Evolutionary conservation across 2,797 vertebrate genomes (phyloP), one percentile per base, ranked within the genome.

Genomic region (Myotis vivesi): DNA sequence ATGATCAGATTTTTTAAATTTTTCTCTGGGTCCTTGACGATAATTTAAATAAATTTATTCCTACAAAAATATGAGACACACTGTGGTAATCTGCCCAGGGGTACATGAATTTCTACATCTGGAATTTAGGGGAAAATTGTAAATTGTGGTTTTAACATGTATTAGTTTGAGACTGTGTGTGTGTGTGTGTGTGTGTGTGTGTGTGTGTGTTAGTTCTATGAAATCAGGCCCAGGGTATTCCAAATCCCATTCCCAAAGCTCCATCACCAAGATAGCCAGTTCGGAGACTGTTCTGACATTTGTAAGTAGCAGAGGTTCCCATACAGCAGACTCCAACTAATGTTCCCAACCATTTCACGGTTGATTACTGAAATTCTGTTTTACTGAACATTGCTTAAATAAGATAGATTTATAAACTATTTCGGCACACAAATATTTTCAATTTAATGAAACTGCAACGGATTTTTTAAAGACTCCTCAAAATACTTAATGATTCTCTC

Each of bases 161-260:
- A 4, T 81, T 38, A 33, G 6, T 81, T 69, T n/a, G 13, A 68
- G 2, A 53, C n/a, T n/a, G 38, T 41, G 69, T 41, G 11, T 25
- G 20, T 8, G 36, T 36, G 51, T 38, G 41, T 38, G 11, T 49
- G 9, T 30, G 30, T 49, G 5, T 53, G 57, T 28, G 57, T 28
- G 25, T 59, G 11, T 28, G 25, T 59, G 25, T 59, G 57, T 59
- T 59, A 28, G 15, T 69, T 75, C 66, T 28, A 41, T 28, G 36
- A 73, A 36, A 36, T 53, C 28, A 12, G 6, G 8, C 1, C 6
- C 5, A 28, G 41, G 0, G 2, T 22, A 6, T 1, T 3, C 30
- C 79, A 10, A 8, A 8, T 0, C 41, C 49, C 36, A 25, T 28
- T 66, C 13, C 66, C 62, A 19, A 51, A 46, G 73, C 53, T 28